Evolutionary conservation across 2,888 invertebrate genomes (phyloP), one percentile per base, ranked within the genome.

Genomic region (Opisthograptis luteolata): DNA sequence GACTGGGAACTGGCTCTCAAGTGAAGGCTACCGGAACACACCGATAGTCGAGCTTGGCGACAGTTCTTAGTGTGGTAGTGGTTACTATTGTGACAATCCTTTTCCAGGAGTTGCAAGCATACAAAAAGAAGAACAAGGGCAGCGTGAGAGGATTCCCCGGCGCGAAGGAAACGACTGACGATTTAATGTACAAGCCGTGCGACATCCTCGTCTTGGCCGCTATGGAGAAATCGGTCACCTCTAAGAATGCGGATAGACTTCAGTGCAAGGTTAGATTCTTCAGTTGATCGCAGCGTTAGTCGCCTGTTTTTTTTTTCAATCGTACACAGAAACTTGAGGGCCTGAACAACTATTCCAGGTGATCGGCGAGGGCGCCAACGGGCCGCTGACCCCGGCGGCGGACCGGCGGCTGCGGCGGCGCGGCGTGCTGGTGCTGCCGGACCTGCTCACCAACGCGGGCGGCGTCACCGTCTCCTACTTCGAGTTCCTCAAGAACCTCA

Each of bases 401-500:
- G 96, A 97, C 79, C 90, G 91, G 65, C 93, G 95, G 37, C 91
- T 98, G 41, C 91, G 94, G 44, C 92, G 94, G 50, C 93, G 93
- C 60, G 95, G 95, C 52, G 90, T 96, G 57, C 92, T 97, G 42
- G 94, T 96, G 53, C 93, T 97, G 58, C 97, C 97, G 8, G 96
- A 96, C 86, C 85, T 96, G 76, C 92, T 93, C 62, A 87, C 93
- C 51, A 95, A 95, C 76, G 94, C 95, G 45, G 97, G 97, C 73
- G 97, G 97, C 86, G 97, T 97, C 44, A 97, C 97, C 9, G 97
- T 97, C 35, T 97, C 97, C 43, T 97, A 96, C 92, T 97, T 97
- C 81, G 97, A 97, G 84, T 97, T 95, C 95, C 91, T 97, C 64
- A 97, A 97, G 86, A 96, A 97, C 83, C 89, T 97, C 49, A 97